These are phyloP conservation scores for Anguilla rostrata DNA, from an alignment of 2,113 vertebrate genomes.

Conservation along the genomic window DNA sequence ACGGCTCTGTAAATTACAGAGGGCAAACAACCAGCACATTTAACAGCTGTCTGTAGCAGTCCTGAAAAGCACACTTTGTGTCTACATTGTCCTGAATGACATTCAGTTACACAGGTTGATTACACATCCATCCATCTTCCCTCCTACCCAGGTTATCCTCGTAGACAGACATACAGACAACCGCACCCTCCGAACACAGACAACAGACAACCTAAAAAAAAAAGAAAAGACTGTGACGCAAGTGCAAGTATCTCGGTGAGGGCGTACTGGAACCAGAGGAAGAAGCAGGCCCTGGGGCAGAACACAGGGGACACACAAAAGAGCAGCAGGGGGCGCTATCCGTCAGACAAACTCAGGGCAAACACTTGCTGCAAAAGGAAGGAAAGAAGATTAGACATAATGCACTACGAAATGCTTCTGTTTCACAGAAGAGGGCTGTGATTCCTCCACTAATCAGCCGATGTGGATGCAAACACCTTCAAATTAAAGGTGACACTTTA, in stretches of 20 bases:
- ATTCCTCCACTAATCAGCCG: too few species aligned
- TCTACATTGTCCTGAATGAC: too few species aligned
- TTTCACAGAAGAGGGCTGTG: neutral
- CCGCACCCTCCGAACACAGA: neutral
- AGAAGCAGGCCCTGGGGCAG: neutral
- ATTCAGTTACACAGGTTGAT: neutral
- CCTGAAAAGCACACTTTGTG: too few species aligned
- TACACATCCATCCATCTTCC: neutral
- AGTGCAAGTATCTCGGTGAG: neutral
- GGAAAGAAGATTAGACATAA: neutral
- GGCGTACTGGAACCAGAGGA: neutral
- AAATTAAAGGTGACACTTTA: too few species aligned
- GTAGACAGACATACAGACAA: neutral
- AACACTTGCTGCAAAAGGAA: neutral
- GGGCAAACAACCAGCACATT: too few species aligned
- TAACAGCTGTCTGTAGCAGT: too few species aligned
- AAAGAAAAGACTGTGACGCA: neutral
- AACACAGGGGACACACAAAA: neutral
- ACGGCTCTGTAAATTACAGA: too few species aligned
- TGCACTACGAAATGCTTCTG: neutral
- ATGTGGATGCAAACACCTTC: too few species aligned
- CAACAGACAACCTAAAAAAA: neutral
- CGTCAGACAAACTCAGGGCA: neutral
- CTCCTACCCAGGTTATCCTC: neutral
- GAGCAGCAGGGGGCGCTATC: neutral